Evolutionary conservation across 1,140 invertebrate species (phyloP).

Genomic region (Daktulosphaira vitifoliae): DNA sequence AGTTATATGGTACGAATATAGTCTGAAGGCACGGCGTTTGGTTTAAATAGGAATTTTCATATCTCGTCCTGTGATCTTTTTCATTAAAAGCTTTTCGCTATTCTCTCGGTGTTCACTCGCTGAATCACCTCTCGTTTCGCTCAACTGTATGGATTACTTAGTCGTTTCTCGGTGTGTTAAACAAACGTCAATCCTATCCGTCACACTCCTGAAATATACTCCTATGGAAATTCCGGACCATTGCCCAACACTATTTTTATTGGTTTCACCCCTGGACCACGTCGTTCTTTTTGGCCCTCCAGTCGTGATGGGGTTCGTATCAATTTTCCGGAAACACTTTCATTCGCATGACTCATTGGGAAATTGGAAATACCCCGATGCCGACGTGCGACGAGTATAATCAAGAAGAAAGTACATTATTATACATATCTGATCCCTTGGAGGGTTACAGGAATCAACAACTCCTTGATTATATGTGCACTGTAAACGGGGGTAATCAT

Average conservation of each 20-base stretch:
- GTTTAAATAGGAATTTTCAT: too few relatives aligned
- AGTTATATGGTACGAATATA: too few relatives aligned
- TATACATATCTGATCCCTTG: slow-evolving; percentile 22
- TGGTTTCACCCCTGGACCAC: not conserved
- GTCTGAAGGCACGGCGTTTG: too few relatives aligned
- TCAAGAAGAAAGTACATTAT: slow-evolving; percentile 30
- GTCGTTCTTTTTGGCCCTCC: slow-evolving; percentile 1
- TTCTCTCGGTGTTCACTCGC: too few relatives aligned
- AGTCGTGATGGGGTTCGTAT: slow-evolving; percentile 20
- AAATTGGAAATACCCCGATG: slow-evolving; percentile 18
- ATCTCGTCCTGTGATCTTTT: too few relatives aligned
- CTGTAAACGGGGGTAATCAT: slow-evolving; percentile 14
- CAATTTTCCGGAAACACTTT: slow-evolving; percentile 31
- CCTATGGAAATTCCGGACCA: slow-evolving; percentile 31
- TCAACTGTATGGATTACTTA: too few relatives aligned
- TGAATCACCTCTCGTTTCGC: too few relatives aligned
- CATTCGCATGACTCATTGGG: slow-evolving; percentile 23
- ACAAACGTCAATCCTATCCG: slow-evolving; percentile 17
- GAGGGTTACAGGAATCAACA: slow-evolving; percentile 11
- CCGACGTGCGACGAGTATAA: slow-evolving; percentile 1
- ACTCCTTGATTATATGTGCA: not conserved
- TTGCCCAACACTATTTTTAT: slow-evolving; percentile 17
- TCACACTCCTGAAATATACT: not conserved
- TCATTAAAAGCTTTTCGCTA: too few relatives aligned
- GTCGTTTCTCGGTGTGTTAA: too few relatives aligned